Evolutionary conservation across 1,140 invertebrate species (phyloP), one percentile per base, ranked within the genome.

Genomic region (Megalopta genalis): DNA sequence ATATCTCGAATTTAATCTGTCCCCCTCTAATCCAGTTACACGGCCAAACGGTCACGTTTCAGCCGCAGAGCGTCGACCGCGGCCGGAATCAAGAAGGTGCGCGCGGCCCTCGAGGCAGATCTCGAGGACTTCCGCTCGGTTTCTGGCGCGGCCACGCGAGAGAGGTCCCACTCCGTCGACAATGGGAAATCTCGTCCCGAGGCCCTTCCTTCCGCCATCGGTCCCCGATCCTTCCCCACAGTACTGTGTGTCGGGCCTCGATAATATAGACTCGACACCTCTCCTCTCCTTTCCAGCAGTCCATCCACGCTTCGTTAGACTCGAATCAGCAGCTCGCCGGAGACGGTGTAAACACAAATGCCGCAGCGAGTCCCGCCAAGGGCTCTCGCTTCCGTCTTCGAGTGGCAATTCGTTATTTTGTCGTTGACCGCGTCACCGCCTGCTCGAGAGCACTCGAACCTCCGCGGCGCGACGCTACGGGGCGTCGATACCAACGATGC

Each of bases 11-110:
- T 90, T 84, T 89, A 90, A 90, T 90, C 90, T 89, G 62, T 80
- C 54, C 69, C 78, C 67, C 75, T 60, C 74, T 91, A 91, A 91
- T 90, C 89, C 89, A 89, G 86, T 91, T 91, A 91, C 88, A 89
- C 83, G 76, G 88, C 89, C 85, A 91, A 92, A 90, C 88, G 90
- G 89, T 90, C 89, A 91, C 87, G 82, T 90, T 89, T 88, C 84
- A 75, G 68, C 62, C 72, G 71, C 77, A 81, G 42, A 77, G 27
- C 59, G 63, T 74, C 39, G 49, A 79, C 72, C 46, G 49, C 49
- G 77, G 80, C 62, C 60, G 80, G 71, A 90, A 90, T 91, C 88
- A 88, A 88, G 85, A 89, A 88, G 87, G 85, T 84, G 77, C 76
- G 67, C 57, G 18, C 54, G 64, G n/a, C 64, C 42, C 14, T 14